phyloP scores from a whole-genome alignment of 1,140 invertebrate genomes.

The Rhyzopertha dominica region DNA sequence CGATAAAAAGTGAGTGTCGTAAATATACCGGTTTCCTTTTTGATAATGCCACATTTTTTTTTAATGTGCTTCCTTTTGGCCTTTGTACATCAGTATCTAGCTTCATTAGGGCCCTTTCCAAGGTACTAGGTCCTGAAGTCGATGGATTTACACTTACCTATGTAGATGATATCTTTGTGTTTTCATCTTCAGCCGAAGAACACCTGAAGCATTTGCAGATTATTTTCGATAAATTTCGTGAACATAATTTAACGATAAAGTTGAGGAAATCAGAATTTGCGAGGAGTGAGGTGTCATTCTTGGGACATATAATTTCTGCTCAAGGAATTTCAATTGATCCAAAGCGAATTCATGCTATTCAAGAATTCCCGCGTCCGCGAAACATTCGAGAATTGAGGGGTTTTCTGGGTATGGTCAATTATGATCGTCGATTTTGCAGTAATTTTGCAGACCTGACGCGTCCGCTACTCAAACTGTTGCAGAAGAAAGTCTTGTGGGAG shows the following conservation, averaged over 20 bases:
- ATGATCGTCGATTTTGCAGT: slow-evolving; percentile 35
- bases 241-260: slow-evolving; percentile 46
- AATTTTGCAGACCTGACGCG: slow-evolving; percentile 23
- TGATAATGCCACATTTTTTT: slow-evolving; percentile 7
- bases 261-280: slow-evolving; percentile 46
- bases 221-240: slow-evolving; percentile 40
- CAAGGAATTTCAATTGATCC: slow-evolving; percentile 20
- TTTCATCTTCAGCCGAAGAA: slow-evolving; percentile 39
- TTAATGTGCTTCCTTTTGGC: slow-evolving; percentile 11
- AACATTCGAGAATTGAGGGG: slow-evolving; percentile 30
- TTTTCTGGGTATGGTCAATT: slow-evolving; percentile 41
- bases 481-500: slow-evolving; percentile 8
- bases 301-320: slow-evolving; percentile 39
- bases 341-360: slow-evolving; percentile 21
- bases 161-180: slow-evolving; percentile 49
- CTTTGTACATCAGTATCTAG: slow-evolving; percentile 5
- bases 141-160: background rate
- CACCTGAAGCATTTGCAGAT: slow-evolving; percentile 43
- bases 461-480: slow-evolving; percentile 1
- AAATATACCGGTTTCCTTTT: slow-evolving; percentile 11
- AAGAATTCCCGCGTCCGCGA: slow-evolving; percentile 16
- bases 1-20: slow-evolving; percentile 13
- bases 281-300: slow-evolving; percentile 37
- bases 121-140: background rate
- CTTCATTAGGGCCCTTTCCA: slow-evolving; percentile 4